phyloP scores from a whole-genome alignment of 2,113 vertebrate genomes.

The Glareola pratincola region DNA sequence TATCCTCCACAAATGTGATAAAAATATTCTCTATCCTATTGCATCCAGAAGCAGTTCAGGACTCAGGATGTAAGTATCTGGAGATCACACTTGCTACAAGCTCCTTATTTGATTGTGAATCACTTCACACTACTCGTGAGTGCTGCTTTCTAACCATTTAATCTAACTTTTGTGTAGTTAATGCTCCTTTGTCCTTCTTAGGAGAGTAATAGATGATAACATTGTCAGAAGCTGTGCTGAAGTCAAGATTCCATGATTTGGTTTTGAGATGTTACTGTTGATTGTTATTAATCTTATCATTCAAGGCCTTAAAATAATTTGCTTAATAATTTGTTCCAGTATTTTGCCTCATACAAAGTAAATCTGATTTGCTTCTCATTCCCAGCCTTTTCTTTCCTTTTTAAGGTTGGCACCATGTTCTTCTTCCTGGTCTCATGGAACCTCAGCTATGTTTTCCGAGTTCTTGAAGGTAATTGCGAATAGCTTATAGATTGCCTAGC shows the following conservation, averaged over 20 bases:
- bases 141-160: background rate
- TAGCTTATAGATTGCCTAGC: background rate
- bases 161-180: background rate
- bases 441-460: background rate
- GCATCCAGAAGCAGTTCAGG: background rate
- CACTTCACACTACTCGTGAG: background rate
- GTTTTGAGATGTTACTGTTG: background rate
- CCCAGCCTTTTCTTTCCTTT: background rate
- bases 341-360: background rate
- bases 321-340: background rate
- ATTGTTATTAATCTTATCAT: background rate
- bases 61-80: background rate
- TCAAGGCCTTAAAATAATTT: background rate
- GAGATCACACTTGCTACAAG: background rate
- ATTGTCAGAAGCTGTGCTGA: background rate
- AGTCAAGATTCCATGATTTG: background rate
- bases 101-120: background rate
- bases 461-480: background rate
- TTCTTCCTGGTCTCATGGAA: background rate
- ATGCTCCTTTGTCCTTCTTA: background rate
- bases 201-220: background rate
- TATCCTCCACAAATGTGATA: background rate
- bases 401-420: background rate
- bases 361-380: background rate
- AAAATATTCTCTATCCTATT: background rate